Base-by-base conservation (phyloP, 2,888 invertebrate species). In the Drosophila multiciliata region DNA sequence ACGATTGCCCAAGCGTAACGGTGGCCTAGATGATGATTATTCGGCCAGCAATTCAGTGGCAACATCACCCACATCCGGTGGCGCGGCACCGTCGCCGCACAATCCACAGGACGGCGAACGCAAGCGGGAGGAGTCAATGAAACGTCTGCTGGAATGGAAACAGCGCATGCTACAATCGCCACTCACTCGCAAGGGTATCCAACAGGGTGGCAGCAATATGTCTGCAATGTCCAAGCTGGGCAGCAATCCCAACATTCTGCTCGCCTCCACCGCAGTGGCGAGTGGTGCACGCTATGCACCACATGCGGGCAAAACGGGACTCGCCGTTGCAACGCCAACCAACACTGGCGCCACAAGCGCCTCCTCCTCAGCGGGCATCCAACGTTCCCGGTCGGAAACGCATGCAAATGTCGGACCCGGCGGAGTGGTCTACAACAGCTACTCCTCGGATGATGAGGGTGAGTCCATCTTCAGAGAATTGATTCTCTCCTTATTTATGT, bases 381-480 rank as follows among this genome's bases (percentile, higher is more conserved):
- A 93, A 71, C 90, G 93, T 42, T 94, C 94, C 75, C 91, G 92
- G 50, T 93, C 93, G 7, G 93, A 93, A 70, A 90, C 92, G 5
- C 90, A 95, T 94, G 94, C 94, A 3, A 95, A 95, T 83, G 93
- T 94, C 49, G 87, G 85, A 93, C 64, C 87, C 2, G 82, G 81
- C 8, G 87, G 89, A 36, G 94, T 94, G 40, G 94, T 94, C 40
- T 97, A 97, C 93, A 97, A 96, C 93, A 97, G 96, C 91, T 97
- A 97, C 92, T 97, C 97, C 86, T 97, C 97, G 70, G 97, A 97
- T 90, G 97, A 97, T 93, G 97, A 97, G 96, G 97, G 97, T 97
- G 95, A 94, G 95, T 94, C 48, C 38, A 7, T 12, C 17, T 6
- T 1, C 35, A 26, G 11, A 54, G 23, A 17, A 23, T 49, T 20